These are phyloP conservation scores for Gymnocheta viridis DNA, from an alignment of 2,888 invertebrate genomes.

Conservation along the genomic window DNA sequence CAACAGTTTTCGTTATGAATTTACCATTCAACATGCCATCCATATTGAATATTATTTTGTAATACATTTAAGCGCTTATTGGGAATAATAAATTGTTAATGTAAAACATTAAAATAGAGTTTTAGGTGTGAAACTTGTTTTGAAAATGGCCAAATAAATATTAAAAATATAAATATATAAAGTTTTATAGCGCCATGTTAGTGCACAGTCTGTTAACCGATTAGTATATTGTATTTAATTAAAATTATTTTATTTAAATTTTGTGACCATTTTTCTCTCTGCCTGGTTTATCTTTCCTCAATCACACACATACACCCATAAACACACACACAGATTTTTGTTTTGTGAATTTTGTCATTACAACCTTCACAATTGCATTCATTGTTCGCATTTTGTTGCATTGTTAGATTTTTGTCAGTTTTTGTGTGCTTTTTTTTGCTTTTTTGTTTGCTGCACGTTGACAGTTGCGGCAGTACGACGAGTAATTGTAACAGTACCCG, in stretches of 20 bases:
- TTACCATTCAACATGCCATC: constrained; percentile 11
- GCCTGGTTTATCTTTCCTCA: constrained; percentile 21
- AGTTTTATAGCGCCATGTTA: background rate
- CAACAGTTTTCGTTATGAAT: constrained; percentile 23
- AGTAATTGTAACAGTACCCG: constrained; percentile 12
- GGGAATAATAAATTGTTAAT: constrained; percentile 30
- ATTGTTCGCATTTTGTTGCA: constrained; percentile 43
- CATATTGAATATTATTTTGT: constrained; percentile 36
- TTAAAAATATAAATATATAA: background rate
- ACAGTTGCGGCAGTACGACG: background rate
- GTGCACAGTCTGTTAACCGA: background rate
- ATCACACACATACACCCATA: constrained; percentile 33
- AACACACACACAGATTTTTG: constrained; percentile 12
- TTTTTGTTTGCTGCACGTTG: constrained; percentile 21
- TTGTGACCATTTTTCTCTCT: constrained; percentile 13
- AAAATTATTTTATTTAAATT: constrained; percentile 36
- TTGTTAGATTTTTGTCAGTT: constrained; percentile 16
- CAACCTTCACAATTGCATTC: constrained; percentile 43
- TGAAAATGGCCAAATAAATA: background rate
- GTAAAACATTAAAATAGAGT: background rate
- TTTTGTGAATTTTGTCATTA: constrained; percentile 48
- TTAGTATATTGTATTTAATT: background rate
- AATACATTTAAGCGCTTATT: background rate
- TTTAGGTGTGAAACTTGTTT: background rate
- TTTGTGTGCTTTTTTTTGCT: background rate